Evolutionary conservation across 2,797 vertebrate genomes (phyloP), one percentile per base, ranked within the genome.

Genomic region (Salarias fasciatus): DNA sequence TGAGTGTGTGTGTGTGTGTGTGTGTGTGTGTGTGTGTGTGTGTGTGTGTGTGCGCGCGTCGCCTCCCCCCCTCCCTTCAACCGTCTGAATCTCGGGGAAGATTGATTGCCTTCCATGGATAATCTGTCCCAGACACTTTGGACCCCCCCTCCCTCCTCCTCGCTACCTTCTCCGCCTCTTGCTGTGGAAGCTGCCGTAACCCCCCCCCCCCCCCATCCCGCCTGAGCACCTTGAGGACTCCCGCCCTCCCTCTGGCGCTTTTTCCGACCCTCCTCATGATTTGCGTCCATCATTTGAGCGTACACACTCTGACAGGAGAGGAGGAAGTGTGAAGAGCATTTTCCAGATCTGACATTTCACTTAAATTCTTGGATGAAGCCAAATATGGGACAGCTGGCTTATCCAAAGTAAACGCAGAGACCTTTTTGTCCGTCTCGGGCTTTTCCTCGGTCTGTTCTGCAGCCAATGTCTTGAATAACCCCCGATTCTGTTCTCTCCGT

Each of bases 121-220:
- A 90, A 91, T 90, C 71, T 90, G 72, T 91, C 84, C 89, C 89
- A 91, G 88, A 86, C 83, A 86, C 83, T 86, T 86, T 64, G 53
- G 73, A 80, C 63, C 51, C 50, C 28, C 40, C 61, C 59, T 30
- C 18, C 41, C 33, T 36, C 50, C 54, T 41, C 33, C 42, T n/a
- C n/a, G n/a, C 62, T 73, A 30, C 79, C 75, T 79, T 55, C 61
- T 6, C 4, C 88, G 72, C 67, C 80, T 86, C 82, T 82, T 83
- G 70, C 81, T 61, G 73, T 49, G 55, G 63, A 35, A 47, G 70
- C 72, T 67, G 68, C 67, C 5, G 11, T 71, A 78, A 78, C 68
- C 69, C 79, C 64, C 33, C 58, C 80, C 78, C 68, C 69, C 79
- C 64, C 33, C 58, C 80, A 59, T 86, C 71, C 63, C 71, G 79